Conservation (phyloP, 2,113 vertebrate species). For the Gambusia affinis region DNA sequence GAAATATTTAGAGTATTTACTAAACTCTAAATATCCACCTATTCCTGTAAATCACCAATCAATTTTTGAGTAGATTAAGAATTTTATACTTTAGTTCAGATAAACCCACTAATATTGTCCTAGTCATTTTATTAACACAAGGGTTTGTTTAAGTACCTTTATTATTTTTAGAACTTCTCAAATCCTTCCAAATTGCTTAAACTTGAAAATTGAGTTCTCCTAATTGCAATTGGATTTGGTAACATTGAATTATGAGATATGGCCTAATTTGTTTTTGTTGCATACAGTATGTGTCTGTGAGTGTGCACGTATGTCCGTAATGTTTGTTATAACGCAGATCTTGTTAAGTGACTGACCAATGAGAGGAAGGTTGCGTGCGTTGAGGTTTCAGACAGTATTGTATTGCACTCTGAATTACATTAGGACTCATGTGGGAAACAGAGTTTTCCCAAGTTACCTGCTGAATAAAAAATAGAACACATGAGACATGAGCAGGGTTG, state of each 20-base stretch:
- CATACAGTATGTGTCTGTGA: constrained; percentile 37
- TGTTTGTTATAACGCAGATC: constrained; percentile 27
- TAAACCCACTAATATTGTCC: constrained; percentile 4
- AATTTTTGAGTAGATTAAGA: constrained; percentile 44
- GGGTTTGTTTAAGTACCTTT: constrained; percentile 67
- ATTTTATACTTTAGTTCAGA: constrained; percentile 15
- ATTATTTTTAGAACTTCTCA: constrained; percentile 73
- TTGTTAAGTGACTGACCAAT: constrained; percentile 47
- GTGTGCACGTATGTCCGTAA: background rate
- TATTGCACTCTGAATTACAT: constrained; percentile 69
- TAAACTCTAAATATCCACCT: constrained; percentile 47
- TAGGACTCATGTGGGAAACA: constrained; percentile 71
- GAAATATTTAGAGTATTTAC: background rate
- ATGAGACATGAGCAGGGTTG: constrained; percentile 32
- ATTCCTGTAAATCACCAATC: constrained; percentile 40
- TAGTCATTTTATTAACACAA: constrained; percentile 4
- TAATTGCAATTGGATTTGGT: constrained; percentile 84
- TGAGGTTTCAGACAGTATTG: constrained; percentile 57
- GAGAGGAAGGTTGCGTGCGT: constrained; percentile 27
- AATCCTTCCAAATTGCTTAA: constrained; percentile 29
- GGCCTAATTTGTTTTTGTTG: constrained; percentile 72
- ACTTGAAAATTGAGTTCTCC: constrained; percentile 77
- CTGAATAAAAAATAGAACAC: constrained; percentile 30
- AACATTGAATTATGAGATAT: constrained; percentile 84
- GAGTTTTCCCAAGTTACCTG: constrained; percentile 47